Conservation (phyloP, 92 coral and sea anemone species). For the Porites evermanni region DNA sequence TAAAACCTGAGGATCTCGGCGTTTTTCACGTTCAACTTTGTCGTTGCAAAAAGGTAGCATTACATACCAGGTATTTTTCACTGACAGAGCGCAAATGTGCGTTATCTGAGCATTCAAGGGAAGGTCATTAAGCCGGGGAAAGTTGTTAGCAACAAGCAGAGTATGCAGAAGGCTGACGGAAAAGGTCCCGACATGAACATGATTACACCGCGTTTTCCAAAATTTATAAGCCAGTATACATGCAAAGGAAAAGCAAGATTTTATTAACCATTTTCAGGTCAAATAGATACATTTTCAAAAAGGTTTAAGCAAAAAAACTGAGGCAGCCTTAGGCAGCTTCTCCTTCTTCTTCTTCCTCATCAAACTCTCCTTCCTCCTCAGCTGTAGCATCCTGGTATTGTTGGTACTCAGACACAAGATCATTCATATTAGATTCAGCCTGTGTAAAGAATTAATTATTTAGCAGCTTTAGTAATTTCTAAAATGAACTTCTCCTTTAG, state of each 20-base stretch:
- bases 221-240: background rate
- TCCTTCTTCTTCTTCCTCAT: conserved; percentile 81
- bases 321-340: conserved; percentile 60
- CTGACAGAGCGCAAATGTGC: too few species aligned
- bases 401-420: conserved; percentile 91
- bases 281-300: background rate
- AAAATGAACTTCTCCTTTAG: too few species aligned
- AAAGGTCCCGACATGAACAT: too few species aligned
- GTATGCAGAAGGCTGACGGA: too few species aligned
- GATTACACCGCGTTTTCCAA: background rate
- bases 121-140: too few species aligned
- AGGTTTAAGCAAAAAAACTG: background rate
- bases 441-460: conserved; percentile 26
- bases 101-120: too few species aligned
- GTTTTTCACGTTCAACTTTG: too few species aligned
- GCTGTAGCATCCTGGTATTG: conserved; percentile 97
- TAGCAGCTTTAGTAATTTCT: too few species aligned
- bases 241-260: conserved; percentile 28
- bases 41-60: too few species aligned
- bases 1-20: too few species aligned
- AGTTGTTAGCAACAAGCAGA: too few species aligned
- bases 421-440: conserved; percentile 98
- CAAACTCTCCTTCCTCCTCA: conserved; percentile 94
- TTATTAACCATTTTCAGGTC: conserved; percentile 14
- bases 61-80: too few species aligned